Evolutionary conservation across 2,888 invertebrate genomes (phyloP), one percentile per base, ranked within the genome.

Genomic region (Latheticus oryzae): DNA sequence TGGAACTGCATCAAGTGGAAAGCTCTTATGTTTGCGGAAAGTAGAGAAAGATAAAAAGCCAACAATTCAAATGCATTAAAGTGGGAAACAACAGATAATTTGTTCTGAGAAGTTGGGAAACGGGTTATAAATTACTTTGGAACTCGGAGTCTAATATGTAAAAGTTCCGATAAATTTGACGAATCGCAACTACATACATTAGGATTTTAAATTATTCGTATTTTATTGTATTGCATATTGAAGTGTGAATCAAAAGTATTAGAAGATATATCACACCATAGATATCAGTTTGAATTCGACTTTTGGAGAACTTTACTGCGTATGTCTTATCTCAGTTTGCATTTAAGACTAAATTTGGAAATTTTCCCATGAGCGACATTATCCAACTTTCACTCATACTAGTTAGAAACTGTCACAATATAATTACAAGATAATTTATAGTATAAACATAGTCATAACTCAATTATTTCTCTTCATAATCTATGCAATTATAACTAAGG

Each of bases 361-460:
- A 59, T 50, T 50, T 40, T 43, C 59, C 38, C 53, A 53, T 40
- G 59, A 60, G 59, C 50, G 56, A 61, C 61, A 56, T 55, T 61
- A 56, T 58, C 53, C 43, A 55, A 58, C 58, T 60, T 58, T 62
- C 58, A 57, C 60, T 51, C 55, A 55, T 52, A 52, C 32, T 61
- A 58, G 58, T 63, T 58, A 50, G 60, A 42, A 60, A 56, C 60
- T 62, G 62, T 62, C 59, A 59, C 57, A 62, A 62, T 60, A 62
- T 62, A 62, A 62, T 62, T 62, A 62, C 54, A 62, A 60, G 57
- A 58, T 63, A 60, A 63, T 63, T 63, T 58, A 61, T 58, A 58
- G 60, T 53, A 60, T 63, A 63, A 63, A 61, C 58, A 63, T 24
- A 52, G 45, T 19, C 43, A 58, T 60, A 60, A 62, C 53, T 62